phyloP scores from a whole-genome alignment of 2,113 vertebrate species.

The Poeciliopsis retropinna region DNA sequence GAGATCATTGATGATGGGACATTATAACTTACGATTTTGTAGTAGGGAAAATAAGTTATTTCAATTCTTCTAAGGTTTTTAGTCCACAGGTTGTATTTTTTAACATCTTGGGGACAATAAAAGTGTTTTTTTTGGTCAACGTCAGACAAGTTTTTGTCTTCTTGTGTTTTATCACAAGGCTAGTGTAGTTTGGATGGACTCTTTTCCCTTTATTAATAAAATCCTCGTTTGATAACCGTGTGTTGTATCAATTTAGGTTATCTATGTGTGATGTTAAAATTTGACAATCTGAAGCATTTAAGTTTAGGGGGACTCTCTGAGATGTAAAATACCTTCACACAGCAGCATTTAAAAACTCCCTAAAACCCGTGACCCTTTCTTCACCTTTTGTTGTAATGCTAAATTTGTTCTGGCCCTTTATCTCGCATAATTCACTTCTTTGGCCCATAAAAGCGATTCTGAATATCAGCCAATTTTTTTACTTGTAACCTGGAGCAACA shows the following conservation, averaged over 20 bases:
- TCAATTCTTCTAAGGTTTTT: no score
- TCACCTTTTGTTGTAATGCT: slow-evolving; percentile 17
- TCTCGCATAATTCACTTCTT: slow-evolving; percentile 32
- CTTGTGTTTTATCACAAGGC: no score
- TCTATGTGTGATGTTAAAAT: background rate
- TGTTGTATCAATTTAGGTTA: background rate
- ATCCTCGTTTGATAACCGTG: no score
- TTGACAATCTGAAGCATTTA: background rate
- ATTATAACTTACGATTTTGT: no score
- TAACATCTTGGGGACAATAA: no score
- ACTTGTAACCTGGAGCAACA: slow-evolving; percentile 6
- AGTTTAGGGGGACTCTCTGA: background rate
- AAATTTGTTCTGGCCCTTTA: slow-evolving; percentile 22
- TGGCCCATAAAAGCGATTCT: slow-evolving; percentile 24
- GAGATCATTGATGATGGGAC: no score
- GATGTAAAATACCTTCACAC: background rate
- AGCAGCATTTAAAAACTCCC: background rate
- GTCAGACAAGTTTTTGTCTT: no score
- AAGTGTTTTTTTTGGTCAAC: no score
- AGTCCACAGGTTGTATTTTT: no score
- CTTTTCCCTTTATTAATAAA: background rate
- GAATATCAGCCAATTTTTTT: slow-evolving; percentile 42
- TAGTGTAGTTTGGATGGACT: no score
- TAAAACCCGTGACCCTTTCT: slow-evolving; percentile 8
- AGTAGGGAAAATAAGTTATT: no score